These are phyloP conservation scores for Melieria picta DNA, from an alignment of 2,888 invertebrate genomes.

Conservation along the genomic window DNA sequence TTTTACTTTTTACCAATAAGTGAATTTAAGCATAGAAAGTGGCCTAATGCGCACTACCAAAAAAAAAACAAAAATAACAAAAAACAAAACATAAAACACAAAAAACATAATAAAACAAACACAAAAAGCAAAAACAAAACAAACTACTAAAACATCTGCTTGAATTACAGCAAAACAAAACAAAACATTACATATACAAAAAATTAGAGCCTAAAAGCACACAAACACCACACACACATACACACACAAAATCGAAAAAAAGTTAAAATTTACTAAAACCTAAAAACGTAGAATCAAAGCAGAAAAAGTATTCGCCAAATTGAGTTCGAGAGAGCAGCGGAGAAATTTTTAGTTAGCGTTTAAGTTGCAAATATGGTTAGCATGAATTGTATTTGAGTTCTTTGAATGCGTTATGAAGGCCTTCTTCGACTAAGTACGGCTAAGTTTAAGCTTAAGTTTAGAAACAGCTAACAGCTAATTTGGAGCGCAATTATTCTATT, in stretches of 20 bases:
- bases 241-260: not conserved
- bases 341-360: too few relatives aligned
- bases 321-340: too few relatives aligned
- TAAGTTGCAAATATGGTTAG: too few relatives aligned
- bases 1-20: conserved; percentile 1
- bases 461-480: too few relatives aligned
- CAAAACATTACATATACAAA: too few relatives aligned
- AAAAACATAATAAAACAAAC: not conserved
- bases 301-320: not conserved
- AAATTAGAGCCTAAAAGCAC: not conserved
- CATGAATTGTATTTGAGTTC: too few relatives aligned
- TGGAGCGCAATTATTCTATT: too few relatives aligned
- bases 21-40: not conserved
- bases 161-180: too few relatives aligned
- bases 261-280: not conserved
- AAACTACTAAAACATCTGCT: too few relatives aligned
- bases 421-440: too few relatives aligned
- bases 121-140: not conserved
- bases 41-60: not conserved
- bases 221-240: not conserved
- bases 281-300: not conserved
- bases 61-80: not conserved
- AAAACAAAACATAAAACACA: not conserved
- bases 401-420: too few relatives aligned
- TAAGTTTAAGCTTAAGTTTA: too few relatives aligned